Base-by-base conservation (phyloP, 2,113 vertebrate genomes). In the Artemisiospiza belli region DNA sequence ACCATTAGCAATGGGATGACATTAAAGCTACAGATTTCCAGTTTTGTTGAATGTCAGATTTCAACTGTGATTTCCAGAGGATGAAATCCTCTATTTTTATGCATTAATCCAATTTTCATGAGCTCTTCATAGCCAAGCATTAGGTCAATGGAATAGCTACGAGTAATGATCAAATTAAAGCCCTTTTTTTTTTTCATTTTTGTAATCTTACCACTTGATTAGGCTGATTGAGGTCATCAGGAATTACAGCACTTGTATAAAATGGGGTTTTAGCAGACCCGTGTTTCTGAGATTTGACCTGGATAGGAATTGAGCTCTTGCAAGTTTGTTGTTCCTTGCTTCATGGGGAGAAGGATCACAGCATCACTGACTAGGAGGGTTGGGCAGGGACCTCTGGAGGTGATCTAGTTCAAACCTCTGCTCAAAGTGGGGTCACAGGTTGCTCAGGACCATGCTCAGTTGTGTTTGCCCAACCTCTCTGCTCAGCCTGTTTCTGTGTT, bases 261-360 rank as follows among this genome's bases (percentile, higher is more conserved):
- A 87, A 44, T 11, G 11, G 23, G 37, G 25, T 39, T 89, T 80
- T 91, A 64, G 41, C 46, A 82, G 67, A 39, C 37, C 20, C 35
- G 55, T 89, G 37, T 87, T 88, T 69, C 58, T 82, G 81, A 82
- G 70, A 33, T 79, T 66, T 91, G 58, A 61, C 31, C n/a, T 76
- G 64, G n/a, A 43, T 30, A 83, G 68, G 39, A 92, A 67, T 44
- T 87, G 55, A 92, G 30, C 22, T 87, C 43, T 67, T 64, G 28
- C 20, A 83, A 23, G 10, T 67, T n/a, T 12, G 49, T 10, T 21
- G 18, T 73, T 89, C 30, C 47, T 81, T 81, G 13, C 15, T 58
- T 12, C 4, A 0, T 10, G 7, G 6, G 23, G 27, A 37, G 62
- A 80, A 92, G 57, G 18, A 66, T 83, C 49, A 22, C n/a, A 22